Conservation (phyloP, 2,113 vertebrate genomes). For the Caloenas nicobarica region DNA sequence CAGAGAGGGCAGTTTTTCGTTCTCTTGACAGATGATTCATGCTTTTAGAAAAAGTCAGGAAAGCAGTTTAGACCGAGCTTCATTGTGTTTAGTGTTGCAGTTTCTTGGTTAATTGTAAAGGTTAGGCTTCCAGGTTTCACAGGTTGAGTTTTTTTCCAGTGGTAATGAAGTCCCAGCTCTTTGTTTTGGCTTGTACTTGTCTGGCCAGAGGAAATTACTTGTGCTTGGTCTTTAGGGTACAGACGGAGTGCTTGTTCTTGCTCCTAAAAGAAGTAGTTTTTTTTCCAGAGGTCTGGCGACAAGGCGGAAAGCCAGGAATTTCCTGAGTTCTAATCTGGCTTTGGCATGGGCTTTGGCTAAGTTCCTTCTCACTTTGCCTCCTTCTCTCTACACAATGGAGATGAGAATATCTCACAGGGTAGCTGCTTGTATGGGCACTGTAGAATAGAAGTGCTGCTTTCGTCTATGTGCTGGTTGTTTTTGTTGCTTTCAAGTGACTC, state of each 20-base stretch:
- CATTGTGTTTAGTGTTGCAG: background rate
- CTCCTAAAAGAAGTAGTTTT: background rate
- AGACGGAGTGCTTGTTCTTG: background rate
- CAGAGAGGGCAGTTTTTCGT: background rate
- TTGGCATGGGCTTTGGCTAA: background rate
- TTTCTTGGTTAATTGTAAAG: conserved; percentile 30
- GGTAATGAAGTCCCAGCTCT: background rate
- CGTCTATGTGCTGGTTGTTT: background rate
- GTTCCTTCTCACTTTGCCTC: background rate
- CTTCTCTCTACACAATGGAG: background rate
- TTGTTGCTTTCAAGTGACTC: background rate
- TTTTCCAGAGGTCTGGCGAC: conserved; percentile 11
- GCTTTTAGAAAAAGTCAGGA: background rate
- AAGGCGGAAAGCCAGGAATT: conserved; percentile 37
- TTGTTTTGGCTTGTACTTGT: conserved; percentile 26
- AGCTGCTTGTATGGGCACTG: background rate
- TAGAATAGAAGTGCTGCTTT: background rate
- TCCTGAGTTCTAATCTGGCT: conserved; percentile 57
- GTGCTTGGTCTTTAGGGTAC: background rate
- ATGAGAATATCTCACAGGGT: background rate
- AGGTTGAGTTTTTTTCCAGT: background rate
- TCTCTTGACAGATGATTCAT: background rate
- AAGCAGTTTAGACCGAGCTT: background rate
- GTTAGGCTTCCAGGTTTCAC: conserved; percentile 12
- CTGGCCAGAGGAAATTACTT: conserved; percentile 20